Conservation (phyloP, 2,888 invertebrate species). For the Mimachlamys varia region DNA sequence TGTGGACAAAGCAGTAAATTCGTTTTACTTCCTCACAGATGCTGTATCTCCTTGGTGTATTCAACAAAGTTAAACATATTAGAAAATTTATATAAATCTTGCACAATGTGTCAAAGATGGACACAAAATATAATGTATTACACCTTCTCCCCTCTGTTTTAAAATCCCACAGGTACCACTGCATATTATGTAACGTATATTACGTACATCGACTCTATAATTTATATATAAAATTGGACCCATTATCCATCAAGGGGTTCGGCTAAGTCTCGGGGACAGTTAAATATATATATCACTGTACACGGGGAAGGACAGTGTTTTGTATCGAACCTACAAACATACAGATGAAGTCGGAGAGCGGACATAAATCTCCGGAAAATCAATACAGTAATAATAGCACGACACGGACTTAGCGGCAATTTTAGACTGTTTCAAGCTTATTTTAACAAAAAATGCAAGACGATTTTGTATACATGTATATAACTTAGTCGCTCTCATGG, state of each 20-base stretch:
- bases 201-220: neutral
- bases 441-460: conserved; percentile 26
- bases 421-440: conserved; percentile 36
- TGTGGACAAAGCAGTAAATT: neutral
- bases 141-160: neutral
- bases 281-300: conserved; percentile 12
- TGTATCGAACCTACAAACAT: conserved; percentile 27
- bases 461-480: conserved; percentile 28
- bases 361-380: conserved; percentile 34
- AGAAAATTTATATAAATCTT: neutral
- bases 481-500: conserved; percentile 27
- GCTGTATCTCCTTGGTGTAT: neutral
- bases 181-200: neutral
- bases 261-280: conserved; percentile 27
- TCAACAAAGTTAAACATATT: neutral
- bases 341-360: conserved; percentile 29
- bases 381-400: conserved; percentile 6
- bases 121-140: conserved; percentile 21
- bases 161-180: neutral
- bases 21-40: neutral
- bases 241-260: conserved; percentile 31
- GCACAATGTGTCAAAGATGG: neutral
- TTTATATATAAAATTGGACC: conserved; percentile 22
- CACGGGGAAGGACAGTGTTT: conserved; percentile 23
- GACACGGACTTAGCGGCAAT: conserved; percentile 36